Evolutionary conservation across 2,113 vertebrate genomes (phyloP).

Genomic region (Bubo bubo): DNA sequence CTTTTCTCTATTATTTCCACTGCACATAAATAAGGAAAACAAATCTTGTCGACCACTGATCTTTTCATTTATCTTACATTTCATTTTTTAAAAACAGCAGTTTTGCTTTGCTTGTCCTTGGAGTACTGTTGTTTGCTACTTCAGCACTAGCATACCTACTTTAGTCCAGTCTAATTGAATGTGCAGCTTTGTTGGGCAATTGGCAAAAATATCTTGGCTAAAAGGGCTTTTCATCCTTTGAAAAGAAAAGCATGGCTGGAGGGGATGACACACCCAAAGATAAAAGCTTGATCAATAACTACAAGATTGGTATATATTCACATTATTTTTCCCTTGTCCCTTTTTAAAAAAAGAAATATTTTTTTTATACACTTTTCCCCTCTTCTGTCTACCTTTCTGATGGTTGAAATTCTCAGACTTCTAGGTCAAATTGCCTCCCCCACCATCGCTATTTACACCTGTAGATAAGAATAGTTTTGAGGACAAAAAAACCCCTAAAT

Average conservation of each 20-base stretch:
- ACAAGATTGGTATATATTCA: neutral
- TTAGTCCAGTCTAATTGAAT: neutral
- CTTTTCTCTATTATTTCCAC: neutral
- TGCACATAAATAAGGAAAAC: neutral
- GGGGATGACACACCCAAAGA: neutral
- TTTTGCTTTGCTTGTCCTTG: neutral
- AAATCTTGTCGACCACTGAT: neutral
- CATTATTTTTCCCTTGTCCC: neutral
- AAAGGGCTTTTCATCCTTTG: neutral
- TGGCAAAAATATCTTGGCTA: neutral
- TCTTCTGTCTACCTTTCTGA: neutral
- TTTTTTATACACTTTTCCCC: neutral
- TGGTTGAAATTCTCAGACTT: neutral
- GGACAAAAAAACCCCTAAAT: neutral
- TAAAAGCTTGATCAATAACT: neutral
- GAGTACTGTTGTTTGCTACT: neutral
- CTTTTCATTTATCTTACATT: neutral
- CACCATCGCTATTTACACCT: neutral
- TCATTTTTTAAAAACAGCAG: neutral
- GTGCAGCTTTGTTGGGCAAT: accelerated
- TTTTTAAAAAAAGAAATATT: neutral
- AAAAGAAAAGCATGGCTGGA: neutral
- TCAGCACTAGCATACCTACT: neutral
- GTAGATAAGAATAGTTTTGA: neutral
- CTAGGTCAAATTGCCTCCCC: neutral